A percentile compares a stretch with the other conserved stretches of the same genome.
phyloP scores from a whole-genome alignment of 2,113 vertebrate genomes.

The Hystrix cristata region DNA sequence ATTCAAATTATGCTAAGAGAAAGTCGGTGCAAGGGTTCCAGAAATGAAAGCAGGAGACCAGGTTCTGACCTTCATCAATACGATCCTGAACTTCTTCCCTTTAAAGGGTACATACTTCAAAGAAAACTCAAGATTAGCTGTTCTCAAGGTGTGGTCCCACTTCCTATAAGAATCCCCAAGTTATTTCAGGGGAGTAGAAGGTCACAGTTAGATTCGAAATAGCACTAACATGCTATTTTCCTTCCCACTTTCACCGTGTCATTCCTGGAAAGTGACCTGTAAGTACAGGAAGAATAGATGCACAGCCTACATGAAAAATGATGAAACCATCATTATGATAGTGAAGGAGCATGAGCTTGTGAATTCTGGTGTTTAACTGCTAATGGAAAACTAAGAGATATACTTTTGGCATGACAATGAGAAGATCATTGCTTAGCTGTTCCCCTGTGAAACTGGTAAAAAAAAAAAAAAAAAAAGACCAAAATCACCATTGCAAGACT shows the following conservation, averaged over 20 bases:
- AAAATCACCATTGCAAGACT: background rate
- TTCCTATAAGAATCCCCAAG: background rate
- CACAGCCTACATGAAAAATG: background rate
- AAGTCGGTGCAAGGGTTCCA: background rate
- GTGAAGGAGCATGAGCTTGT: background rate
- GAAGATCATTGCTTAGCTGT: background rate
- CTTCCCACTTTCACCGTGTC: background rate
- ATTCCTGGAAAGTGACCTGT: background rate
- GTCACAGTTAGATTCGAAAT: background rate
- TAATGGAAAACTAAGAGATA: background rate
- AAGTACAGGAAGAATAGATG: background rate
- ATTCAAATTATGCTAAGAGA: background rate
- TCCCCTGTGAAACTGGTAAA: background rate
- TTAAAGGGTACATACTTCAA: background rate
- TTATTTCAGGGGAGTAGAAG: background rate
- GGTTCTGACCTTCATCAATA: background rate
- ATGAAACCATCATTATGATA: background rate
- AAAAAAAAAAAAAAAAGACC: background rate
- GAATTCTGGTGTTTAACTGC: background rate
- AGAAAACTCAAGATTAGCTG: background rate
- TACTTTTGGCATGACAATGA: background rate
- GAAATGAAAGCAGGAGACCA: background rate
- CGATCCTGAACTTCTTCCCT: background rate
- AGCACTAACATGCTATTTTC: background rate
- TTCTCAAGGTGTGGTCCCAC: background rate